phyloP scores from a whole-genome alignment of 1,140 invertebrate genomes.

The Ooceraea biroi region DNA sequence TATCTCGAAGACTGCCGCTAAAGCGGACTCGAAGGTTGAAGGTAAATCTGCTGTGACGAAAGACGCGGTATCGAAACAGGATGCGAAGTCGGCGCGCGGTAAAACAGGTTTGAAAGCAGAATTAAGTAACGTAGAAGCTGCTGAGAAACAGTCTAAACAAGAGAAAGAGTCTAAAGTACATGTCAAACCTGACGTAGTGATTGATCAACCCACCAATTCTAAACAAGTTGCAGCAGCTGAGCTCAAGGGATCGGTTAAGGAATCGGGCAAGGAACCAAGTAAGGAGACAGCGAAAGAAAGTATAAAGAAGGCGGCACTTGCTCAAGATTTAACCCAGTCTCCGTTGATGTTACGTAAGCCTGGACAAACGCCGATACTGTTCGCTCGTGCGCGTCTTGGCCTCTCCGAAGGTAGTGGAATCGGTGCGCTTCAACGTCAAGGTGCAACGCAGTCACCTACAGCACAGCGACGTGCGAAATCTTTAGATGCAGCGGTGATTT shows the following conservation, averaged over 20 bases:
- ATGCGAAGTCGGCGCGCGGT: conserved; percentile 32
- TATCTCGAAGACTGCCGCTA: conserved; percentile 61
- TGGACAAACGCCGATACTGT: conserved; percentile 92
- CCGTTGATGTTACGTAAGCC: conserved; percentile 88
- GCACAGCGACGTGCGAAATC: conserved; percentile 92
- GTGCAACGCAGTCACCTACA: conserved; percentile 91
- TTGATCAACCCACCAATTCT: conserved; percentile 1
- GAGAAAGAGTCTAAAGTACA: conserved; percentile 37
- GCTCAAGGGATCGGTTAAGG: conserved; percentile 34
- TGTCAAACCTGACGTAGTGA: conserved; percentile 31
- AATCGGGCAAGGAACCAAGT: background rate
- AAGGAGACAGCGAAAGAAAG: conserved; percentile 50
- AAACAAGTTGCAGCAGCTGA: background rate
- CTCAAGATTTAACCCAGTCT: conserved; percentile 85
- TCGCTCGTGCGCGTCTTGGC: conserved; percentile 92
- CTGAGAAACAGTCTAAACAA: conserved; percentile 19
- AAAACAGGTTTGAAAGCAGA: conserved; percentile 27
- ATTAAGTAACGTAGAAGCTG: background rate
- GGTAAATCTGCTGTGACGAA: conserved; percentile 3
- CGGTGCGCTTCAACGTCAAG: conserved; percentile 90
- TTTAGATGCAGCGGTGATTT: conserved; percentile 93
- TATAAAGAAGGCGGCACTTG: conserved; percentile 70
- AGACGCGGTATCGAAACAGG: conserved; percentile 38
- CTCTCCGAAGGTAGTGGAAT: conserved; percentile 93
- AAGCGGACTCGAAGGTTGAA: conserved; percentile 16